These are phyloP conservation scores for Pogoniulus pusillus DNA, from an alignment of 2,797 vertebrate genomes.

Conservation along the genomic window DNA sequence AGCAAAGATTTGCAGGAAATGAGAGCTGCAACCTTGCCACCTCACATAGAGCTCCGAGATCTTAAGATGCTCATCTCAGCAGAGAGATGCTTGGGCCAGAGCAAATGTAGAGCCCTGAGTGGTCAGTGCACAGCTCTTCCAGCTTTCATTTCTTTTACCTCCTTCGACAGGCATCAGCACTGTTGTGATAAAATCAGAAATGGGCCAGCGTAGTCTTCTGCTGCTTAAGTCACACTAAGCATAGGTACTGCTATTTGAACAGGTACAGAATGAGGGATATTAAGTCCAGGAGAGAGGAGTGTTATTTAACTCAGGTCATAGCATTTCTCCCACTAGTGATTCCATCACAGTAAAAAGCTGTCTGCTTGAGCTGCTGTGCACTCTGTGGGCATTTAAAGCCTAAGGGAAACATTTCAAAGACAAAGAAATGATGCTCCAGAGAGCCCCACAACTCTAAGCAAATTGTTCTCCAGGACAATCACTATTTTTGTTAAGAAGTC, in stretches of 20 bases:
- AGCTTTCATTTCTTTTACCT: neutral
- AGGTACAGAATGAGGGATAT: neutral
- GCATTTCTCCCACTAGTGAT: neutral
- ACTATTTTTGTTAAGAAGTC: neutral
- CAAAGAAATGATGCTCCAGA: neutral
- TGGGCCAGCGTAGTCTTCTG: neutral
- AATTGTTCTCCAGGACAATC: neutral
- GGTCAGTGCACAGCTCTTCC: neutral
- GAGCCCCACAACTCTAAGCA: neutral
- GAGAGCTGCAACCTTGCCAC: constrained; percentile 3
- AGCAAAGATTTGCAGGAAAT: constrained; percentile 46
- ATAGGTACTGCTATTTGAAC: neutral
- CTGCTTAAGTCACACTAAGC: neutral
- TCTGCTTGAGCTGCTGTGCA: neutral
- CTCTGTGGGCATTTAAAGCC: neutral
- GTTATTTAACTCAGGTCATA: neutral
- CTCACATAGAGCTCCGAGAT: neutral
- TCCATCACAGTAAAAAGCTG: neutral
- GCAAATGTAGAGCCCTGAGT: neutral
- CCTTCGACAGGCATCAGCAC: neutral
- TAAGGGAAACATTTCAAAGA: neutral
- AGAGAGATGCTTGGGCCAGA: neutral
- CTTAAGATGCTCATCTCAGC: constrained; percentile 27
- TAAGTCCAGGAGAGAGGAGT: neutral
- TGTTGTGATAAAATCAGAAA: neutral